Percentiles rank a stretch among this genome's conserved stretches.
Conservation (phyloP, 2,797 vertebrate species). For the Characodon lateralis region DNA sequence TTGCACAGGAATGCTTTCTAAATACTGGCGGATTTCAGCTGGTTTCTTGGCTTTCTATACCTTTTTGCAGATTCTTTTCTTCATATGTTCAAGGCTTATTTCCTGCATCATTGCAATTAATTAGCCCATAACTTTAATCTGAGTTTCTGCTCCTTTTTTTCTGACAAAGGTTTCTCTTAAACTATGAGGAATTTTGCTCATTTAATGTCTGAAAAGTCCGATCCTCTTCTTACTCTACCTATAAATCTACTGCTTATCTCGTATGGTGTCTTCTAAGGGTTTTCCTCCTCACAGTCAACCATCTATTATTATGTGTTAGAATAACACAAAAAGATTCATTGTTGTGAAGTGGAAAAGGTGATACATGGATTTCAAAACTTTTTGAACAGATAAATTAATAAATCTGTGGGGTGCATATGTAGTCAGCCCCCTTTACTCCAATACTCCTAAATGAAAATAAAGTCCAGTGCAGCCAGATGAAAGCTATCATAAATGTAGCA, state of each 20-base stretch:
- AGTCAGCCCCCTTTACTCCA: not conserved
- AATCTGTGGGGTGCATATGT: not conserved
- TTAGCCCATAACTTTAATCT: not conserved
- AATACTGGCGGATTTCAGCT: not conserved
- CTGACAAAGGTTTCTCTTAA: not conserved
- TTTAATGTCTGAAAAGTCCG: not conserved
- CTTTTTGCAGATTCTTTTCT: not conserved
- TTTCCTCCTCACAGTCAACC: not conserved
- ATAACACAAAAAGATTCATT: not conserved
- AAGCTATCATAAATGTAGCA: not conserved
- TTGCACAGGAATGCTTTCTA: not conserved
- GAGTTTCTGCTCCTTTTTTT: not conserved
- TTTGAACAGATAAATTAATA: not conserved
- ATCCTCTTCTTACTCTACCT: not conserved
- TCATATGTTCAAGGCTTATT: not conserved
- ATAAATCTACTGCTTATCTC: not conserved
- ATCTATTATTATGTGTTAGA: too few relatives aligned
- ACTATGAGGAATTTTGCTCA: too few relatives aligned
- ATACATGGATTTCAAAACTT: not conserved
- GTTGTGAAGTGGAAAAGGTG: not conserved
- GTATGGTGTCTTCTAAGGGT: not conserved
- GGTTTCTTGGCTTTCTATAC: not conserved
- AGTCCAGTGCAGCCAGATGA: not conserved
- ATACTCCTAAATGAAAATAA: not conserved
- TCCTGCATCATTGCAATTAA: not conserved